Conservation (phyloP, 2,797 vertebrate genomes). For the Tapera naevia region DNA sequence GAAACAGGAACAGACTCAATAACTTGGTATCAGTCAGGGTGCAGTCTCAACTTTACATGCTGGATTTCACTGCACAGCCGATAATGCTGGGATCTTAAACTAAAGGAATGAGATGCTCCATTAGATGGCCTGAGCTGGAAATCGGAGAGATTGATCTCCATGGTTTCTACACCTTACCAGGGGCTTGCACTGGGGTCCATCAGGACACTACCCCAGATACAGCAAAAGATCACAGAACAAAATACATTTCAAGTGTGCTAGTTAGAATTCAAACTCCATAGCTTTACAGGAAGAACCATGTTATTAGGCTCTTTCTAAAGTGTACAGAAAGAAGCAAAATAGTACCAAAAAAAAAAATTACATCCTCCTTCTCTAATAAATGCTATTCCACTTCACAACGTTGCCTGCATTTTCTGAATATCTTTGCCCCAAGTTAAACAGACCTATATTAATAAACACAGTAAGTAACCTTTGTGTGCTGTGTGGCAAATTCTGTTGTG, state of each 20-base stretch:
- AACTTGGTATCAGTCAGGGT: background rate
- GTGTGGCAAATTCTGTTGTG: background rate
- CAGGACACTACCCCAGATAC: background rate
- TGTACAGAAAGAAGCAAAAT: background rate
- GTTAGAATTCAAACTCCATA: background rate
- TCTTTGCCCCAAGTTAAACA: constrained; percentile 19
- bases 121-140: background rate
- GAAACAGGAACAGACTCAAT: background rate
- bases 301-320: background rate
- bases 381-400: background rate
- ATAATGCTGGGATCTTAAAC: background rate
- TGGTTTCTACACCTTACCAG: background rate
- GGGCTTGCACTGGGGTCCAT: background rate
- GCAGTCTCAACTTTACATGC: background rate
- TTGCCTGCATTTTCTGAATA: background rate
- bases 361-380: background rate
- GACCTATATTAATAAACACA: background rate
- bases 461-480: background rate
- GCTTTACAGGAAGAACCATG: background rate
- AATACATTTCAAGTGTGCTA: background rate
- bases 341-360: background rate
- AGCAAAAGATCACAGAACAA: background rate
- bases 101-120: background rate
- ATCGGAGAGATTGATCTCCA: background rate
- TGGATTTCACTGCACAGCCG: background rate